Conservation (phyloP, 2,113 vertebrate genomes). For the Chaetura pelagica region DNA sequence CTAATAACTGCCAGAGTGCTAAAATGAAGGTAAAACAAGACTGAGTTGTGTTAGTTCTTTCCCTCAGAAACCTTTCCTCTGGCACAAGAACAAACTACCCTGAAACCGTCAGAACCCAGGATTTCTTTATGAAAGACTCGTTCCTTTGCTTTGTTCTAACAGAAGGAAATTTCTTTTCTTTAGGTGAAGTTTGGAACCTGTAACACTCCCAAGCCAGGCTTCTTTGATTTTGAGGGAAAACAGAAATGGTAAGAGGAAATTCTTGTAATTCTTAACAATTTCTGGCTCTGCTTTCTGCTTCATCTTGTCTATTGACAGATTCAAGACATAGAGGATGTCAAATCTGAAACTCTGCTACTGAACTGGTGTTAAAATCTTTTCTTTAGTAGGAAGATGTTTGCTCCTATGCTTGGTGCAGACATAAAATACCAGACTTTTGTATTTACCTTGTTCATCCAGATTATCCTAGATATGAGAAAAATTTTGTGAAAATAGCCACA, state of each 20-base stretch:
- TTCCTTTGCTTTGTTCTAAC: slow-evolving; percentile 14
- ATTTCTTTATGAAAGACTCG: not conserved
- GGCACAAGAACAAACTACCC: not conserved
- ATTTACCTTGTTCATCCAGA: not conserved
- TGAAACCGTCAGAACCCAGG: not conserved
- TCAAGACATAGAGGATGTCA: not conserved
- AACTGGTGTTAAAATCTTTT: not conserved
- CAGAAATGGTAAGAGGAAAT: slow-evolving; percentile 92
- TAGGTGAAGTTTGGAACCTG: slow-evolving; percentile 95
- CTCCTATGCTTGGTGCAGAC: not conserved
- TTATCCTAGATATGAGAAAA: not conserved
- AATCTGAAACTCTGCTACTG: not conserved
- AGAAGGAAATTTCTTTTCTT: slow-evolving; percentile 16
- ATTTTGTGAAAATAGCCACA: not conserved
- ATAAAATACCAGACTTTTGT: not conserved
- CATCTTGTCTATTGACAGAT: not conserved
- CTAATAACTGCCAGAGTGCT: not conserved
- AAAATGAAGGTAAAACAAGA: not conserved
- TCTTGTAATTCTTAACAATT: slow-evolving; percentile 6
- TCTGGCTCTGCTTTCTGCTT: slow-evolving; percentile 29
- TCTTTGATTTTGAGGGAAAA: slow-evolving; percentile 98
- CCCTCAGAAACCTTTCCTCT: not conserved
- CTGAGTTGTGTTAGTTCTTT: not conserved
- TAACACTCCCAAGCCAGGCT: slow-evolving; percentile 91
- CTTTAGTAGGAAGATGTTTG: not conserved